Conservation (phyloP, 2,113 vertebrate species). For the Petaurus breviceps region DNA sequence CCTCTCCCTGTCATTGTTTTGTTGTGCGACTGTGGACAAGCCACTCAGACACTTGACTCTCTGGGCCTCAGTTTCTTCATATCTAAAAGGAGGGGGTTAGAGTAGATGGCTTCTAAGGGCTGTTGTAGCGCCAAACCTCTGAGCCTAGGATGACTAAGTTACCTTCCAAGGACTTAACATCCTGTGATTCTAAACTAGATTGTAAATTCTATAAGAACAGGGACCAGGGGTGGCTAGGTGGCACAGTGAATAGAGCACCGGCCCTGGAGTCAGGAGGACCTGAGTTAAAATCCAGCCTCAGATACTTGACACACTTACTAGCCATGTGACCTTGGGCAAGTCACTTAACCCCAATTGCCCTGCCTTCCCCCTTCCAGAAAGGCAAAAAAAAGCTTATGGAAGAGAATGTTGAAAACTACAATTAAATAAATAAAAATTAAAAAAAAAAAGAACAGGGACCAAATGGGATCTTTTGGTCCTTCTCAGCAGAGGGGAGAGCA, state of each 20-base stretch:
- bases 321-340: too few species aligned
- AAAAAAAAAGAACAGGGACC: neutral
- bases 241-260: too few species aligned
- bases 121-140: neutral
- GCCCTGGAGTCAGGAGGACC: too few species aligned
- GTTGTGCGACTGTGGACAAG: neutral
- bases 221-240: neutral
- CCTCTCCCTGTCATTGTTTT: neutral
- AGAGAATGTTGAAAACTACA: too few species aligned
- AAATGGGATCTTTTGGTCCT: neutral
- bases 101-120: neutral
- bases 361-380: too few species aligned
- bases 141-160: neutral
- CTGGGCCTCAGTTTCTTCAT: neutral
- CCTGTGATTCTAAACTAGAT: neutral
- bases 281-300: too few species aligned
- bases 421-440: too few species aligned
- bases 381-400: too few species aligned
- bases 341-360: too few species aligned
- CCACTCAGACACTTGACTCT: neutral
- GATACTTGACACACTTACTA: too few species aligned
- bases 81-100: neutral
- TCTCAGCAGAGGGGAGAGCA: neutral
- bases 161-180: neutral
- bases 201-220: neutral